Evolutionary conservation across 2,797 vertebrate genomes (phyloP).

Genomic region (Diplodus sargus): DNA sequence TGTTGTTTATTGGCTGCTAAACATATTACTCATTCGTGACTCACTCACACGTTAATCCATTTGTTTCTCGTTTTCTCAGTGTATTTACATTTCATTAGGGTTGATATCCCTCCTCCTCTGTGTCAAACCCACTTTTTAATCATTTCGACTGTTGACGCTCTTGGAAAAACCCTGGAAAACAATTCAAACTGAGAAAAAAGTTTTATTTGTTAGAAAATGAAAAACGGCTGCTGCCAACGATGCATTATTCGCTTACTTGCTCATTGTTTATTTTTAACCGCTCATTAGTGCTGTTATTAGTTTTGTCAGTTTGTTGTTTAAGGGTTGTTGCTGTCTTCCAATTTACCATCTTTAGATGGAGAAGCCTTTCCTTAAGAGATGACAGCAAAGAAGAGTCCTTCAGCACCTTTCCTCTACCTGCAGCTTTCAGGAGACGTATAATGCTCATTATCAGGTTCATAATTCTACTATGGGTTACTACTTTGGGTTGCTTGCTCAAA

Average conservation of each 20-base stretch:
- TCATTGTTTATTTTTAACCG: slow-evolving; percentile 7
- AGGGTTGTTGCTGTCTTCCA: neutral
- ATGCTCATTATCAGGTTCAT: no score
- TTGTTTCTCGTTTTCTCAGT: neutral
- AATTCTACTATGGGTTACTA: no score
- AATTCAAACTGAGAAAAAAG: neutral
- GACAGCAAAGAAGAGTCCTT: neutral
- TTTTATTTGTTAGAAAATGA: neutral
- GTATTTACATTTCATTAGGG: neutral
- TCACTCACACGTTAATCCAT: neutral
- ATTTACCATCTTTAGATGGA: neutral
- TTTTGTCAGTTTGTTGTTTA: neutral
- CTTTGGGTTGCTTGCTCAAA: no score
- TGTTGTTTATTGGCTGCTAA: neutral
- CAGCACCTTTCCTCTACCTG: neutral
- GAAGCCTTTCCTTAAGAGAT: neutral
- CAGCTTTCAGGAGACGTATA: neutral
- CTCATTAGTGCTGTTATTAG: slow-evolving; percentile 12
- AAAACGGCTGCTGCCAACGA: neutral
- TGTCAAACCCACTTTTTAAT: neutral
- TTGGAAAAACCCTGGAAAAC: neutral
- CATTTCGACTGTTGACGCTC: neutral
- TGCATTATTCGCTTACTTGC: neutral
- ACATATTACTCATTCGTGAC: neutral
- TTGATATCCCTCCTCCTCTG: neutral